Conservation (phyloP, 2,797 vertebrate species). For the Percopsis omiscomaycus region DNA sequence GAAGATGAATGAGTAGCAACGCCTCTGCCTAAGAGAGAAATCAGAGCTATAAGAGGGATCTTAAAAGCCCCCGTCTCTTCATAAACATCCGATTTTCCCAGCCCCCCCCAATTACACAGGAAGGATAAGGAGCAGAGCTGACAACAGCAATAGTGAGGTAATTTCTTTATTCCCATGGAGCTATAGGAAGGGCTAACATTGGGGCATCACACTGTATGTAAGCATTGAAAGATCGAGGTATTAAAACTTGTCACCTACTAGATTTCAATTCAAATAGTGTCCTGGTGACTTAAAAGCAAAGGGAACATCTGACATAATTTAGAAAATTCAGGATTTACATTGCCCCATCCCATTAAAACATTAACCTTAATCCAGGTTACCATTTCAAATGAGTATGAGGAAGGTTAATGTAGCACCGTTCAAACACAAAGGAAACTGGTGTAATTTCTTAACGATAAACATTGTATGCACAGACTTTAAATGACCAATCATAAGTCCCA, state of each 20-base stretch:
- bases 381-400: background rate
- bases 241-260: background rate
- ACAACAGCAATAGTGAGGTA: conserved; percentile 10
- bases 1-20: conserved; percentile 29
- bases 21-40: background rate
- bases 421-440: background rate
- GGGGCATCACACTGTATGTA: background rate
- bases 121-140: background rate
- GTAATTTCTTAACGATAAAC: too few species aligned
- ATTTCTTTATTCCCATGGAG: conserved; percentile 48
- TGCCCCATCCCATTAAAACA: conserved; percentile 6
- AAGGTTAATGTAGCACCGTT: background rate
- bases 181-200: conserved; percentile 7
- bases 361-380: conserved; percentile 29
- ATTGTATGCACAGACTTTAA: too few species aligned
- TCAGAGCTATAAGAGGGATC: conserved; percentile 6
- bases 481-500: too few species aligned
- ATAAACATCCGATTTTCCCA: conserved; percentile 14
- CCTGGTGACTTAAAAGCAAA: conserved; percentile 10
- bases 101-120: conserved; percentile 27
- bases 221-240: background rate
- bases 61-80: conserved; percentile 1
- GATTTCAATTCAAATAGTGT: conserved; percentile 17
- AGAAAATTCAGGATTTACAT: background rate
- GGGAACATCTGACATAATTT: conserved; percentile 32